phyloP scores from a whole-genome alignment of 2,888 invertebrate genomes.

The Prenolepis imparis region DNA sequence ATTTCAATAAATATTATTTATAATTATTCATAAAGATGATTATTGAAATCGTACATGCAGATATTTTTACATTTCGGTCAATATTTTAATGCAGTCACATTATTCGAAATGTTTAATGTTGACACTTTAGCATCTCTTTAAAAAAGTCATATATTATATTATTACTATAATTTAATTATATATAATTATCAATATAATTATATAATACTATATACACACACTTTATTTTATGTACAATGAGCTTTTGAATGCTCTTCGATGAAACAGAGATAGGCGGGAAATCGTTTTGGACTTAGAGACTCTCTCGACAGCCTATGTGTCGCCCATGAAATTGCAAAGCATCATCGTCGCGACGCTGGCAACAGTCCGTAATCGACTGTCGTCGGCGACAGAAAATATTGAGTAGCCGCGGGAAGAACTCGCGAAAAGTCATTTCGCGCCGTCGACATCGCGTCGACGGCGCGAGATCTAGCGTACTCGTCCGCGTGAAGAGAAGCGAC shows the following conservation, averaged over 20 bases:
- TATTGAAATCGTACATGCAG: no score
- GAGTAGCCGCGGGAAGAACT: conserved; percentile 44
- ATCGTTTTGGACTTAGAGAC: conserved; percentile 14
- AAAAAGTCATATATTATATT: no score
- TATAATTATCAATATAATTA: not conserved
- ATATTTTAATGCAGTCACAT: no score
- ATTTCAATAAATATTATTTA: not conserved
- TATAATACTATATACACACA: not conserved
- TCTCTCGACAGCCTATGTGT: conserved; percentile 17
- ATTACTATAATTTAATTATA: no score
- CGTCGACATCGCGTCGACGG: conserved; percentile 34
- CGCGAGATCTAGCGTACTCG: conserved; percentile 49
- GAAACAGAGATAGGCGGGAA: not conserved
- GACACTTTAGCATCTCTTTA: no score
- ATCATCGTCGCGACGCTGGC: conserved; percentile 37
- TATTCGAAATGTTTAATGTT: no score
- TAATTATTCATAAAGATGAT: no score
- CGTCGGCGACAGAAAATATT: conserved; percentile 39
- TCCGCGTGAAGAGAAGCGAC: conserved; percentile 42
- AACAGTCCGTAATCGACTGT: conserved; percentile 36
- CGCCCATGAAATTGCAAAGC: conserved; percentile 39
- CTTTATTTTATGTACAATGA: conserved; percentile 1
- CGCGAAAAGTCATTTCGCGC: conserved; percentile 41
- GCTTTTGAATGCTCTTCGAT: not conserved
- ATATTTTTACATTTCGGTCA: no score